Evolutionary conservation across 2,888 invertebrate genomes (phyloP).

Genomic region (Empis livida): DNA sequence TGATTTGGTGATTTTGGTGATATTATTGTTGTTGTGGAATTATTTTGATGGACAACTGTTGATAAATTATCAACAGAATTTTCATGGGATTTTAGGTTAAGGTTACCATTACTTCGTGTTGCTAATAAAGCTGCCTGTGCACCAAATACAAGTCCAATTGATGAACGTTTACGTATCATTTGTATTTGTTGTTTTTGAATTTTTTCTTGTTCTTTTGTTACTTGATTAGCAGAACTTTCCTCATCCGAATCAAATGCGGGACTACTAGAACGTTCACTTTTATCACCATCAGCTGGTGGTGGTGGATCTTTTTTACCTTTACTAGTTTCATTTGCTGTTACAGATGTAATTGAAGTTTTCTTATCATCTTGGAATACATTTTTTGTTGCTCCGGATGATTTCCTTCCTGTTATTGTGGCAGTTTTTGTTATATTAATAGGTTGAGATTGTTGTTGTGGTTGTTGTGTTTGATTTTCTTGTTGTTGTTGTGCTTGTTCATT

Average conservation of each 20-base stretch:
- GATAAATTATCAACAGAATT: not conserved
- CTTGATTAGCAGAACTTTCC: constrained; percentile 55
- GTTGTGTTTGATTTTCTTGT: constrained; percentile 10
- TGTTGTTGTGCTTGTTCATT: constrained; percentile 13
- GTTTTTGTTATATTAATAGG: constrained; percentile 24
- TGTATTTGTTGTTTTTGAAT: constrained; percentile 25
- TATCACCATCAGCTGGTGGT: constrained; percentile 21
- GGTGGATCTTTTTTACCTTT: constrained; percentile 28
- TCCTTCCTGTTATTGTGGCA: constrained; percentile 14
- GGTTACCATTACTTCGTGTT: constrained; percentile 24
- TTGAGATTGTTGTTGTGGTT: constrained; percentile 11
- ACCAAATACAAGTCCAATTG: constrained; percentile 34
- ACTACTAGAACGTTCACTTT: constrained; percentile 69
- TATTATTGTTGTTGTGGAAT: constrained; percentile 30
- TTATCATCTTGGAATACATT: constrained; percentile 11
- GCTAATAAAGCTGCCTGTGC: constrained; percentile 33
- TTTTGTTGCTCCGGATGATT: not conserved
- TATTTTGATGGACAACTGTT: constrained; percentile 1
- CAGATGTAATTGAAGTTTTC: constrained; percentile 44
- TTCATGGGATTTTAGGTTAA: constrained; percentile 14
- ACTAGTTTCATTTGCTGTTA: constrained; percentile 38
- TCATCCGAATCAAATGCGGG: constrained; percentile 92
- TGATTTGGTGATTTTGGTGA: constrained; percentile 7
- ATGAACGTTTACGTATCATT: constrained; percentile 32
- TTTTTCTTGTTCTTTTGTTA: constrained; percentile 29